phyloP scores from a whole-genome alignment of 2,888 invertebrate genomes.

The Microplitis manilae region DNA sequence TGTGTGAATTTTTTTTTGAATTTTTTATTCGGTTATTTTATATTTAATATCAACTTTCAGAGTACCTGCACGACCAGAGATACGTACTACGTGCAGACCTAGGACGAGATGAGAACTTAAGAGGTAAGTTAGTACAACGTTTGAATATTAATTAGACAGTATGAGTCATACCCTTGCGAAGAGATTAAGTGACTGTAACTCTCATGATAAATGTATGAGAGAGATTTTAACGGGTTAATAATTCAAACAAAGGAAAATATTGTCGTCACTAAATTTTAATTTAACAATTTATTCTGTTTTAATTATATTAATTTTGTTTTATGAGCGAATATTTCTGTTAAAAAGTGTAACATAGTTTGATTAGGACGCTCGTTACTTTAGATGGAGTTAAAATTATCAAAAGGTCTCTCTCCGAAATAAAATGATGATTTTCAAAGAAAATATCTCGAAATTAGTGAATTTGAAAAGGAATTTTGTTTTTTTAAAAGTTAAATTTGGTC shows the following conservation, averaged over 20 bases:
- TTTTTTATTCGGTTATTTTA: constrained; percentile 36
- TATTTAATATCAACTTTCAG: constrained; percentile 66
- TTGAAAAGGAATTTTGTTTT: no score
- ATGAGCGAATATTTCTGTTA: no score
- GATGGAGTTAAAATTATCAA: no score
- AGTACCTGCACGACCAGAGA: constrained; percentile 74
- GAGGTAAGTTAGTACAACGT: constrained; percentile 62
- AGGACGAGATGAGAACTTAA: constrained; percentile 53
- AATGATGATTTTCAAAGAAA: no score
- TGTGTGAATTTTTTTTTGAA: constrained; percentile 21
- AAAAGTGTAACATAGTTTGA: no score
- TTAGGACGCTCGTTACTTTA: no score
- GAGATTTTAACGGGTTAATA: constrained; percentile 12
- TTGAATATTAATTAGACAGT: constrained; percentile 53
- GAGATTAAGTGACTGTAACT: background rate
- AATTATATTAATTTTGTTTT: background rate
- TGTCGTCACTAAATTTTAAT: background rate
- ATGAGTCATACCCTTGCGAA: constrained; percentile 34
- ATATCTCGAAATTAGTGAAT: no score
- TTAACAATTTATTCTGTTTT: background rate
- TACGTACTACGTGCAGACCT: constrained; percentile 68
- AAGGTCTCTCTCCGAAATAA: no score
- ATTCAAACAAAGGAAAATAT: background rate
- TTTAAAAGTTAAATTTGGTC: no score
- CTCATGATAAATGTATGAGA: background rate